Conservation (phyloP, 2,888 invertebrate genomes). For the Chrysotoxum bicinctum region DNA sequence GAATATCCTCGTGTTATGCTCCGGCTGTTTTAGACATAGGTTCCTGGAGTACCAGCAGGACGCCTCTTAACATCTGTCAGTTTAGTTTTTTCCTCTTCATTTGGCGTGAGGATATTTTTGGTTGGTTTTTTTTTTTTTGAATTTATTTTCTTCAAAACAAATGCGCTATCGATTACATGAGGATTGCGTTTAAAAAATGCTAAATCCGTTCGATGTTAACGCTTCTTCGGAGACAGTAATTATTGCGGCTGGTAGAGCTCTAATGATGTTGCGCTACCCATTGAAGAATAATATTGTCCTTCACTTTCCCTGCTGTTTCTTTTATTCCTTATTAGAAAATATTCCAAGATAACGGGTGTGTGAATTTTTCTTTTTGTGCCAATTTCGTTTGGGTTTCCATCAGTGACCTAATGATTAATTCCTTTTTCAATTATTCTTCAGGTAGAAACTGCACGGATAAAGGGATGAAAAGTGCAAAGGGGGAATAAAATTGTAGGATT, state of each 20-base stretch:
- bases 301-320: slow-evolving; percentile 3
- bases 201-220: slow-evolving; percentile 15
- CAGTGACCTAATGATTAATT: slow-evolving; percentile 60
- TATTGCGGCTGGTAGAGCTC: not conserved
- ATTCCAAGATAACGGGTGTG: not conserved
- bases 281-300: not conserved
- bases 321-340: not conserved
- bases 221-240: slow-evolving; percentile 4
- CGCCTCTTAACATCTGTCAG: slow-evolving; percentile 63
- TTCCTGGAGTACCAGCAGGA: slow-evolving; percentile 63
- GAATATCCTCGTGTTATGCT: slow-evolving; percentile 70
- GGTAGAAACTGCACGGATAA: slow-evolving; percentile 23
- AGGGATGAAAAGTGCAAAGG: slow-evolving; percentile 27
- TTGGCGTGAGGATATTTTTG: slow-evolving; percentile 61
- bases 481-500: slow-evolving; percentile 24
- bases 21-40: slow-evolving; percentile 48
- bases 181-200: slow-evolving; percentile 12
- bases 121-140: not conserved
- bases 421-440: slow-evolving; percentile 25
- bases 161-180: slow-evolving; percentile 13
- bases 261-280: not conserved
- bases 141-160: not conserved
- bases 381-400: not conserved
- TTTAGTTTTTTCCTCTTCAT: slow-evolving; percentile 39
- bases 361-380: not conserved